These are phyloP conservation scores for Hyperopisus bebe DNA, from an alignment of 2,113 vertebrate genomes.

Conservation along the genomic window DNA sequence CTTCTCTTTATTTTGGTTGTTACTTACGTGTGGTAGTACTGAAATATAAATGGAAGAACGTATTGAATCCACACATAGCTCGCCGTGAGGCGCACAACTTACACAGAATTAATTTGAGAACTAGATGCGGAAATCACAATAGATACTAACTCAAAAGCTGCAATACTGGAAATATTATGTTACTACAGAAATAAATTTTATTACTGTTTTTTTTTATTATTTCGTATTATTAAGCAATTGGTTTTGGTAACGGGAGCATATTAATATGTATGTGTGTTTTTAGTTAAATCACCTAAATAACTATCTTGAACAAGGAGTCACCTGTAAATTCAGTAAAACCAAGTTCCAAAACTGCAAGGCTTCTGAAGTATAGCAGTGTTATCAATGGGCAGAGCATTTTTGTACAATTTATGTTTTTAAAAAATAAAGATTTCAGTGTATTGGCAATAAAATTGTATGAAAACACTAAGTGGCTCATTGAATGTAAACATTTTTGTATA, in stretches of 20 bases:
- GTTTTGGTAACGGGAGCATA: neutral
- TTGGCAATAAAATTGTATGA: neutral
- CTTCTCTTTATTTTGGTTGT: neutral
- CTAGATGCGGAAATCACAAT: neutral
- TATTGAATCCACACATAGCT: neutral
- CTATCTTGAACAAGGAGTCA: neutral
- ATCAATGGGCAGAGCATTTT: neutral
- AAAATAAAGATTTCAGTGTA: neutral
- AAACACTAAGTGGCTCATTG: neutral
- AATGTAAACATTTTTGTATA: neutral
- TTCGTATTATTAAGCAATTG: neutral
- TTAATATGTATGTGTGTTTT: neutral
- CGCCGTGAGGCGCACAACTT: neutral
- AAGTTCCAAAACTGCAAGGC: neutral
- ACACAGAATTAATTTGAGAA: neutral
- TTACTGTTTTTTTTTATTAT: neutral
- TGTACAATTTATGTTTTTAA: neutral
- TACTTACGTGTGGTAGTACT: neutral
- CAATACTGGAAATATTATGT: neutral
- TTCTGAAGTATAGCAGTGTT: neutral
- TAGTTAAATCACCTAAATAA: neutral
- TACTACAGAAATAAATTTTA: neutral
- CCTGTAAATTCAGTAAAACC: neutral
- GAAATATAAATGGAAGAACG: neutral
- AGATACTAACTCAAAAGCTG: neutral